Base-by-base conservation (phyloP, 2,888 invertebrate species). In the Agriotes lineatus region DNA sequence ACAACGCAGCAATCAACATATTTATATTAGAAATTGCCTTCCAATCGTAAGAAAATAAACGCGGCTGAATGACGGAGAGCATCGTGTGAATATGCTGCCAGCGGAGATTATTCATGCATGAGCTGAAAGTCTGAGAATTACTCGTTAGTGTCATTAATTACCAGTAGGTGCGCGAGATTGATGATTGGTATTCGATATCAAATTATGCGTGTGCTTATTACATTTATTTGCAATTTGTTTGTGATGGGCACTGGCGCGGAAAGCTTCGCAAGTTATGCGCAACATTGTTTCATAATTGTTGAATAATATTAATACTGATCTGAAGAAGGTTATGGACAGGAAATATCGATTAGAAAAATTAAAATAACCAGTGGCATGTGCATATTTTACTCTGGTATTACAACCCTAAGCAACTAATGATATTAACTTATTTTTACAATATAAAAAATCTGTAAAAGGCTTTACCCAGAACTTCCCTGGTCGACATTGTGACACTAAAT, bases 141-240 rank as follows among this genome's bases (percentile, higher is more conserved):
- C n/a, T 22, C n/a, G 9, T 7, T 48, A n/a, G n/a, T 48, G 22
- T 48, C 25, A 48, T 48, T 48, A 48, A 48, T 48, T 22, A 48
- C 14, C 6, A 39, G 25, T 7, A 25, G n/a, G 48, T 48, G 20
- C 48, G 4, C 2, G 2, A 48, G 20, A 48, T 22, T 48, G 20
- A 22, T 25, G 16, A 42, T 42, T 18, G 14, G 14, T 18, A 5
- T 25, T 12, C 12, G 37, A 39, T 39, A 39, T 39, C 12, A 16
- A 18, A 14, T 42, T 42, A 42, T 9, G 6, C 16, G 9, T 7
- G 12, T 18, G 42, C 42, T 16, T 16, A 42, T 2, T 3, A 7
- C 14, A 5, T 14, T 18, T 42, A 42, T 42, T 16, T 42, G 5
- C 16, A 14, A 42, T 42, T 16, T 16, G 1, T 2, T 42, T 18